Evolutionary conservation across 2,888 invertebrate genomes (phyloP).

Genomic region (Augochlorella aurata): DNA sequence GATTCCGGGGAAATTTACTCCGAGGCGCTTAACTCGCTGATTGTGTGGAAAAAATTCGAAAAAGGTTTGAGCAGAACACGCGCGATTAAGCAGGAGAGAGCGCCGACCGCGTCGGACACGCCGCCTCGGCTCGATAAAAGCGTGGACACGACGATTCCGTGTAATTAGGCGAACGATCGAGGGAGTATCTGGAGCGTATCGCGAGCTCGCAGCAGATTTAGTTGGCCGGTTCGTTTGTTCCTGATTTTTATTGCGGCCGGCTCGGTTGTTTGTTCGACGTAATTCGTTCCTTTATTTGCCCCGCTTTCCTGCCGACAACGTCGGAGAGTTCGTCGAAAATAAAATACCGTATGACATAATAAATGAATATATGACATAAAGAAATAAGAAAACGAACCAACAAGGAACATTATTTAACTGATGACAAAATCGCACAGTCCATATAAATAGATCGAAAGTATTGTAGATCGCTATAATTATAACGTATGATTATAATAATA

Average conservation of each 20-base stretch:
- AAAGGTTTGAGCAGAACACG: neutral
- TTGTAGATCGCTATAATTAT: too few species aligned
- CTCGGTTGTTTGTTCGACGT: neutral
- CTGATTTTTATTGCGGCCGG: neutral
- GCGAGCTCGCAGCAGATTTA: constrained; percentile 5
- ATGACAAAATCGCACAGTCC: too few species aligned
- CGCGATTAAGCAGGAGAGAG: neutral
- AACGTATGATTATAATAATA: too few species aligned
- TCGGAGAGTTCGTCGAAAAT: neutral
- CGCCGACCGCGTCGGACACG: neutral
- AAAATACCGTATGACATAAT: neutral
- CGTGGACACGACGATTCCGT: neutral
- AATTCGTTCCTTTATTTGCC: neutral
- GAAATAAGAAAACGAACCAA: too few species aligned
- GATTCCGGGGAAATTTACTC: constrained; percentile 3
- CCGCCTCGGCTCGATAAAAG: neutral
- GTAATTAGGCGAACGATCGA: constrained; percentile 3
- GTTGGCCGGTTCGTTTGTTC: neutral
- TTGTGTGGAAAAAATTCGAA: constrained; percentile 2
- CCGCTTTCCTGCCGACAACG: neutral
- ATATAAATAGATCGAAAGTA: too few species aligned
- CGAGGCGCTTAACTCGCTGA: neutral
- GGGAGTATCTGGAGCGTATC: neutral
- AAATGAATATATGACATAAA: neutral
- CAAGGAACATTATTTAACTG: too few species aligned